Percentiles rank a stretch among this genome's conserved stretches.
Conservation (phyloP, 2,888 invertebrate species). For the Cataglyphis rosenhaueri region DNA sequence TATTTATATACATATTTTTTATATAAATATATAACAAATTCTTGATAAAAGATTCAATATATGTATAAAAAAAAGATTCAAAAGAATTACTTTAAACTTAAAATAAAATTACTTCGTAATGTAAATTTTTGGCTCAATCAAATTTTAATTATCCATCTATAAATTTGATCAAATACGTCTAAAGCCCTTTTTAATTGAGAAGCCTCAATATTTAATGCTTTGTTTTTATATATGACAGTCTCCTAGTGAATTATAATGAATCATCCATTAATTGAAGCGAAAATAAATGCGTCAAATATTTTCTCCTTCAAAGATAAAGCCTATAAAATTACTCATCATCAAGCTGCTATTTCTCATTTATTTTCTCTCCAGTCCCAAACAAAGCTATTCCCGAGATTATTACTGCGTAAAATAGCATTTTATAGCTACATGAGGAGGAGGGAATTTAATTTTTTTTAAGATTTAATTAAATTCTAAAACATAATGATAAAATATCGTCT, state of each 20-base stretch:
- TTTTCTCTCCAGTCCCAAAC: constrained; percentile 21
- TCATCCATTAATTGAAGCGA: constrained; percentile 3
- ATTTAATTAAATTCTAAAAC: background rate
- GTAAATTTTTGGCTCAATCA: background rate
- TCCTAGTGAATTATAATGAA: background rate
- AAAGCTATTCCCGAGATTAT: constrained; percentile 7
- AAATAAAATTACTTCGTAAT: background rate
- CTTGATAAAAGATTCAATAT: background rate
- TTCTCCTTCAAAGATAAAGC: background rate
- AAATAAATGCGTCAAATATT: constrained; percentile 11
- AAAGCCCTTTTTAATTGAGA: constrained; percentile 18
- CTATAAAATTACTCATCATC: constrained; percentile 5
- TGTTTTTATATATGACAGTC: constrained; percentile 4
- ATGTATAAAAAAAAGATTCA: background rate
- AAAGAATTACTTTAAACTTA: background rate
- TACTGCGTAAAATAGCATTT: background rate
- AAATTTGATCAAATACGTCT: background rate
- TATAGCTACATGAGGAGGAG: background rate
- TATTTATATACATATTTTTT: too few relatives aligned
- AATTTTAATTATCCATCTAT: background rate
- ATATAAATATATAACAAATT: too few relatives aligned
- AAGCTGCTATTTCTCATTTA: background rate
- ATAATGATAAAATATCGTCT: background rate
- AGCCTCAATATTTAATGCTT: background rate
- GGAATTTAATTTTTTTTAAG: background rate